These are phyloP conservation scores for Capreolus pygargus DNA, from an alignment of 2,113 vertebrate species.

Conservation along the genomic window DNA sequence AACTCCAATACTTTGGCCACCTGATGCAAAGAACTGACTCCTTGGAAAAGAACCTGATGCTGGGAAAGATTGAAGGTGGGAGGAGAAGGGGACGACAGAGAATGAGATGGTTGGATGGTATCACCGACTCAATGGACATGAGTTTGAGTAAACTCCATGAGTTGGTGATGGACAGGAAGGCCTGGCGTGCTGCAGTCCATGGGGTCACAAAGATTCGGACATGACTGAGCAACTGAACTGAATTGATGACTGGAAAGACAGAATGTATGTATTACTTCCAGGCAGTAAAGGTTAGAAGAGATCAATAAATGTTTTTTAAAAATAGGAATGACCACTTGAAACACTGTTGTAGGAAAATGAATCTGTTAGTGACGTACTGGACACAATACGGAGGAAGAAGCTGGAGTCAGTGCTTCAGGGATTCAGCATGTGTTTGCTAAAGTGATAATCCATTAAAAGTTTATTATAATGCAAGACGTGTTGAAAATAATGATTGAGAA, in stretches of 20 bases:
- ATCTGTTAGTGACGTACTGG: background rate
- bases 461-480: background rate
- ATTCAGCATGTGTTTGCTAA: background rate
- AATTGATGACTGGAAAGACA: background rate
- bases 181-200: too few species aligned
- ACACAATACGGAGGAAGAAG: background rate
- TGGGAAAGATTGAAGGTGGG: too few species aligned
- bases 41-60: too few species aligned
- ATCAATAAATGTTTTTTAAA: background rate
- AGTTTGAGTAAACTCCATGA: too few species aligned
- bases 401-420: background rate
- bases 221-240: too few species aligned
- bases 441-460: background rate
- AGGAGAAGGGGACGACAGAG: too few species aligned
- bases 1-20: too few species aligned
- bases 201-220: too few species aligned
- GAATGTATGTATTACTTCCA: background rate
- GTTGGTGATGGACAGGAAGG: too few species aligned
- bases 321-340: background rate
- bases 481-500: background rate
- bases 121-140: too few species aligned
- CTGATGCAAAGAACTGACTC: too few species aligned
- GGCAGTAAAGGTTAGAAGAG: background rate
- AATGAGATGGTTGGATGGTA: too few species aligned
- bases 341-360: background rate